Conservation (phyloP, 2,888 invertebrate species). For the Euphydryas editha region DNA sequence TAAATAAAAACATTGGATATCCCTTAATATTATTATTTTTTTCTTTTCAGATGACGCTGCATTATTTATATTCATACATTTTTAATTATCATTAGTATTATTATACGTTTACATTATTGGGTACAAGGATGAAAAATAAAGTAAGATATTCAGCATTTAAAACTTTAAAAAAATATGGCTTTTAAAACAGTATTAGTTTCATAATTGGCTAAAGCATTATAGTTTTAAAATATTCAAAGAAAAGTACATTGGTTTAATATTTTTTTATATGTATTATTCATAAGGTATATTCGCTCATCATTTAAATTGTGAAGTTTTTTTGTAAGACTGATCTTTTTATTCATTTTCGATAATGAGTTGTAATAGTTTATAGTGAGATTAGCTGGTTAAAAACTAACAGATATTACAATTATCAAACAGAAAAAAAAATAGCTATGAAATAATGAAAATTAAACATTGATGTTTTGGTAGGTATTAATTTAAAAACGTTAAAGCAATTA, state of each 20-base stretch:
- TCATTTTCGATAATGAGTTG: background rate
- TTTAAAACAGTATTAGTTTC: background rate
- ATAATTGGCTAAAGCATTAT: background rate
- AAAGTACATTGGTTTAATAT: background rate
- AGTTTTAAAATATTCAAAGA: background rate
- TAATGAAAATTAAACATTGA: too few species aligned
- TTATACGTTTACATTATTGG: background rate
- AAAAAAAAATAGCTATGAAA: background rate
- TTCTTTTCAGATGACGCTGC: conserved; percentile 36
- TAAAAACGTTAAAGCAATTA: too few species aligned
- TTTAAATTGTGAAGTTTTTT: background rate
- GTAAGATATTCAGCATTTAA: background rate
- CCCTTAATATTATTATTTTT: background rate
- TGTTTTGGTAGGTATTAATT: too few species aligned
- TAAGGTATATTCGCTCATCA: background rate
- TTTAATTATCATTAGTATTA: conserved; percentile 40
- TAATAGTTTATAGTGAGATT: background rate
- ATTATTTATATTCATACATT: conserved; percentile 34
- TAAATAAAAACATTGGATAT: background rate
- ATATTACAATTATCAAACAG: background rate
- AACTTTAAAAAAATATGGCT: background rate
- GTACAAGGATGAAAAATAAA: background rate
- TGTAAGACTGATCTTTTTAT: background rate
- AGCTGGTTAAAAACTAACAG: background rate
- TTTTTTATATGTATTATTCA: background rate